Base-by-base conservation (phyloP, 2,113 vertebrate genomes). In the Bufo gargarizans region DNA sequence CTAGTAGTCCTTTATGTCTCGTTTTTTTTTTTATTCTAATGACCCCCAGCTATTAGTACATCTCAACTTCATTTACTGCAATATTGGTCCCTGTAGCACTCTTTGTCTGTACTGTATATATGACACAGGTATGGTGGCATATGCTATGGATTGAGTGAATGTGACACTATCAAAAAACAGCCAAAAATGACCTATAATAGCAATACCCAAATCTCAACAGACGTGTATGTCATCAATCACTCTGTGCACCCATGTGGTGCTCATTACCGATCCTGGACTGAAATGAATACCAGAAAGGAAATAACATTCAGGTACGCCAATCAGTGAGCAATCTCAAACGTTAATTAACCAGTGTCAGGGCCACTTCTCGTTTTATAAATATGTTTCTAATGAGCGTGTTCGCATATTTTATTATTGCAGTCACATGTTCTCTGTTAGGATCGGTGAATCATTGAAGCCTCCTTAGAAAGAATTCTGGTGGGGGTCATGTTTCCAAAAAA, bases 311-410 rank as follows among this genome's bases (percentile, higher is more conserved):
- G 17, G 16, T 82, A 49, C 65, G 12, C 33, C 86, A 80, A 87
- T 87, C 78, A 88, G 86, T 47, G 58, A 88, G 78, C 58, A 56
- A 20, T 81, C 47, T 53, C 33, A 16, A 80, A 49, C 17, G 11
- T 33, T 83, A 83, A 88, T 88, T 88, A 88, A 88, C 83, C 80
- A 83, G 86, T 53, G 78, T 82, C 79, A 88, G n/a, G 47, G 59
- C 72, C 67, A 53, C 14, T 83, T 49, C 50, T 72, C 65, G 17
- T 53, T 63, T 83, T 63, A 63, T 49, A 83, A 88, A 88, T 88
- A 80, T 88, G 87, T 63, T 88, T 76, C 82, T 88, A 88, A 88
- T 88, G 69, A 83, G 55, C 45, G 12, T 1, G 67, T 22, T 53
- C 45, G 33, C 55, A 19, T 83, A 19, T 61, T 81, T 81, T 45